Conservation (phyloP, 2,113 vertebrate species). For the Neogale vison region DNA sequence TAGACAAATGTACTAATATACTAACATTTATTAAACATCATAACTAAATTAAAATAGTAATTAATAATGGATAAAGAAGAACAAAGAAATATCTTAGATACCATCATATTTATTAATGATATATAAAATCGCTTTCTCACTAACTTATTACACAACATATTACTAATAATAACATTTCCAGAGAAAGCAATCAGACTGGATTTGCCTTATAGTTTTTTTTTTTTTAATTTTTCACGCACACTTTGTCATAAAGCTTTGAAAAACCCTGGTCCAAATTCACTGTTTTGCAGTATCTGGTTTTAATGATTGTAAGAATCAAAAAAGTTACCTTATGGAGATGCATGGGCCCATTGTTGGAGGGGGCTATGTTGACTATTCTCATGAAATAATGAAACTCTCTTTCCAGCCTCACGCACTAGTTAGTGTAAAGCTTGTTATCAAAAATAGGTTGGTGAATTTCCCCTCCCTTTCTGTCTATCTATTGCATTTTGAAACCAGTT, state of each 20-base stretch:
- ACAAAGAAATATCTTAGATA: background rate
- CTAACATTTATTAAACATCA: background rate
- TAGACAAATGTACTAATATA: background rate
- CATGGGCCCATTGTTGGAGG: too few relatives aligned
- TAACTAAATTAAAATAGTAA: background rate
- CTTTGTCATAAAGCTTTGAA: background rate
- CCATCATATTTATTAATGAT: background rate
- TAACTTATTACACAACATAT: background rate
- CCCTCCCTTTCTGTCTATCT: background rate
- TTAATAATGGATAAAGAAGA: background rate
- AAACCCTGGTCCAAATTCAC: background rate
- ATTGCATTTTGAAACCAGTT: background rate
- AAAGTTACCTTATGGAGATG: background rate
- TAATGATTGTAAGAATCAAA: background rate
- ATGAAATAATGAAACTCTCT: background rate
- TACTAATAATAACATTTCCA: background rate
- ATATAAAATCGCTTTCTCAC: background rate
- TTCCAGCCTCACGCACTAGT: background rate
- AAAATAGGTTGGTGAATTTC: background rate
- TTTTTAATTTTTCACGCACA: background rate
- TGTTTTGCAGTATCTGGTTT: background rate
- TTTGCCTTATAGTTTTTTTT: background rate
- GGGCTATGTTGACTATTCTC: background rate
- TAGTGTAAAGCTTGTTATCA: background rate
- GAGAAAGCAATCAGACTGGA: background rate